These are phyloP conservation scores for Aplysina aerophoba DNA, from an alignment of 37 sponge, comb jelly and placozoan species.

Conservation along the genomic window DNA sequence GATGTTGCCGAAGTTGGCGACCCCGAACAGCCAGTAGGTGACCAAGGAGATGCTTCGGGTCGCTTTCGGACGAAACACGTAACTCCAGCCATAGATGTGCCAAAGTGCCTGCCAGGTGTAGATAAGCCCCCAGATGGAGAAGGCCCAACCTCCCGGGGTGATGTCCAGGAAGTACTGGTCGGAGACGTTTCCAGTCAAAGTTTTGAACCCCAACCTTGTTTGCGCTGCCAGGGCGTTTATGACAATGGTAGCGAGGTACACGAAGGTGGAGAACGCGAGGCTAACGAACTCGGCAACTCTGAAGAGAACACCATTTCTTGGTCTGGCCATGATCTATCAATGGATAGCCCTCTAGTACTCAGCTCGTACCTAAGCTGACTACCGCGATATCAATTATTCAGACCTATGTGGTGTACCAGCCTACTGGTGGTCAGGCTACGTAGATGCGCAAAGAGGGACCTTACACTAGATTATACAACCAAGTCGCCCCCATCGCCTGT, in stretches of 20 bases:
- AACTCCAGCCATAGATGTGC: constrained; percentile 63
- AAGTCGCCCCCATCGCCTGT: too few species aligned
- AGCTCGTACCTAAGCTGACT: too few species aligned
- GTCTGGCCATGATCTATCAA: too few species aligned
- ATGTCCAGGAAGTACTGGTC: constrained; percentile 37
- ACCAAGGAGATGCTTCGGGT: constrained; percentile 24
- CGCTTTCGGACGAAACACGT: constrained; percentile 49
- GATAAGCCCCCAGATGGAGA: constrained; percentile 69
- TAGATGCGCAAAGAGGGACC: too few species aligned
- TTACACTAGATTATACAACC: too few species aligned
- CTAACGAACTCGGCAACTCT: too few species aligned
- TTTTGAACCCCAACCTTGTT: constrained; percentile 9
- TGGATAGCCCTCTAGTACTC: too few species aligned
- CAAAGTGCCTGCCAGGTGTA: constrained; percentile 68
- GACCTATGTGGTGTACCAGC: too few species aligned
- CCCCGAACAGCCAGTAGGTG: constrained; percentile 23
- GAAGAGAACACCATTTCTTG: too few species aligned
- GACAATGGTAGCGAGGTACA: background rate
- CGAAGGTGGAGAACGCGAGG: background rate
- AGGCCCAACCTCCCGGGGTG: constrained; percentile 61
- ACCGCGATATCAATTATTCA: too few species aligned
- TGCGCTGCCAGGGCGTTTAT: background rate
- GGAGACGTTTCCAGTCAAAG: constrained; percentile 18
- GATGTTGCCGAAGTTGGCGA: constrained; percentile 31
- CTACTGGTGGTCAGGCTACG: too few species aligned